phyloP scores from a whole-genome alignment of 1,140 invertebrate genomes.

The Ladona fulva region DNA sequence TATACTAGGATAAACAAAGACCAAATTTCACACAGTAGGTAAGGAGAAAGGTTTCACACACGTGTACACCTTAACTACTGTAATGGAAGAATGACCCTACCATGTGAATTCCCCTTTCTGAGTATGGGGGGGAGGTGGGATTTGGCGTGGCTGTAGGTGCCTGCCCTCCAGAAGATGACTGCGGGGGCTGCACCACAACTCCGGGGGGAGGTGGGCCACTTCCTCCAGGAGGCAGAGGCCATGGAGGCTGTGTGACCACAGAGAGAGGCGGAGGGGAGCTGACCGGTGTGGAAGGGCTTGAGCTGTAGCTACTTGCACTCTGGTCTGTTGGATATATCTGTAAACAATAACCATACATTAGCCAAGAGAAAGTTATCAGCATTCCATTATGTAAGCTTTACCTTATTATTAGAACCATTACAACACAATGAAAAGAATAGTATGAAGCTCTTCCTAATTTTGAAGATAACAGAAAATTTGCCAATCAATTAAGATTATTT shows the following conservation, averaged over 20 bases:
- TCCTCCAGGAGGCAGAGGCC: slow-evolving; percentile 26
- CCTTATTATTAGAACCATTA: no score
- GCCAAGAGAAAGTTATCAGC: no score
- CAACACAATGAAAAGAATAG: no score
- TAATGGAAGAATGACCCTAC: slow-evolving; percentile 27
- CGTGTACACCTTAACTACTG: slow-evolving; percentile 36
- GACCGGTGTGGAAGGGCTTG: slow-evolving; percentile 79
- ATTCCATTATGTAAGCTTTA: no score
- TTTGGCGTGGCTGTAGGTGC: slow-evolving; percentile 25
- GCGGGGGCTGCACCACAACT: not conserved
- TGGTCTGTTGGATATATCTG: slow-evolving; percentile 84
- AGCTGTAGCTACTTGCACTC: slow-evolving; percentile 85
- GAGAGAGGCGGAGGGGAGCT: slow-evolving; percentile 76
- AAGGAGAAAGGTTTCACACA: no score
- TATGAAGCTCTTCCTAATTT: no score
- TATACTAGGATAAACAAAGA: no score
- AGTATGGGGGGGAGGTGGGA: slow-evolving; percentile 38
- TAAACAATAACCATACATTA: no score
- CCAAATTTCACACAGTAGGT: no score
- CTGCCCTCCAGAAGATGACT: slow-evolving; percentile 17
- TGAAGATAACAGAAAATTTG: no score
- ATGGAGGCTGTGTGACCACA: slow-evolving; percentile 32
- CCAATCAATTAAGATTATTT: no score
- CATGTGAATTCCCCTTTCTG: slow-evolving; percentile 39
- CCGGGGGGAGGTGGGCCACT: not conserved